Evolutionary conservation across 53 echinoderm and acorn worm species (phyloP), one percentile per base, ranked within the genome.

Genomic region (Pentamera pediparva): DNA sequence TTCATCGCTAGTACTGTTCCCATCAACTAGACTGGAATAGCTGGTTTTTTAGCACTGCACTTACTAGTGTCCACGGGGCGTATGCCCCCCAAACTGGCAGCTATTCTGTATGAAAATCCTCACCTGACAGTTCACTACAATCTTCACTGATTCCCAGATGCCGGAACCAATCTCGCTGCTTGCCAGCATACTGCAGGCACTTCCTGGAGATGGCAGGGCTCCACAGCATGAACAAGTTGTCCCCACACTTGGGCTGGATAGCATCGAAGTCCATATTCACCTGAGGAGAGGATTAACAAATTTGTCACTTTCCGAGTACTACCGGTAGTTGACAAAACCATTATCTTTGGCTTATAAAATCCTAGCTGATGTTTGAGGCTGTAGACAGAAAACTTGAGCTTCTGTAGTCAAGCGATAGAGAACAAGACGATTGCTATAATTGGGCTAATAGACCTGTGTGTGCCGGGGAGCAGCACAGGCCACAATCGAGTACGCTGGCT

Each of bases 161-260:
- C 20, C 53, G 74, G 12, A 18, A 30, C 74, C 74, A 73, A 32
- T 53, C 53, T 29, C 26, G 51, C 55, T 73, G 74, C 54, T 73
- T 73, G 74, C 20, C 28, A 12, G 53, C 74, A 53, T 73, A 73
- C 54, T 52, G 27, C 52, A 73, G 20, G 29, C 17, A 35, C 13
- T 27, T 13, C 38, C 0, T 28, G 31, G 32, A 51, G 19, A 53
- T 51, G 28, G 7, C 31, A 26, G 58, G 58, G 58, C 12, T 35
- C 74, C 74, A 73, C 54, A 51, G 30, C 25, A 28, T 18, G 37
- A 53, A 53, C 32, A 73, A n/a, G 39, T 35, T 51, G 55, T 73
- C 74, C 20, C 5, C 74, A 73, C 32, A 12, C 18, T 53, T 38
- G 15, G 74, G 53, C 26, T 51, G n/a, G 10, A 73, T 1, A 53